Percentiles rank a stretch among this genome's conserved stretches.
Evolutionary conservation across 2,888 invertebrate genomes (phyloP).

Genomic region (Empis livida): DNA sequence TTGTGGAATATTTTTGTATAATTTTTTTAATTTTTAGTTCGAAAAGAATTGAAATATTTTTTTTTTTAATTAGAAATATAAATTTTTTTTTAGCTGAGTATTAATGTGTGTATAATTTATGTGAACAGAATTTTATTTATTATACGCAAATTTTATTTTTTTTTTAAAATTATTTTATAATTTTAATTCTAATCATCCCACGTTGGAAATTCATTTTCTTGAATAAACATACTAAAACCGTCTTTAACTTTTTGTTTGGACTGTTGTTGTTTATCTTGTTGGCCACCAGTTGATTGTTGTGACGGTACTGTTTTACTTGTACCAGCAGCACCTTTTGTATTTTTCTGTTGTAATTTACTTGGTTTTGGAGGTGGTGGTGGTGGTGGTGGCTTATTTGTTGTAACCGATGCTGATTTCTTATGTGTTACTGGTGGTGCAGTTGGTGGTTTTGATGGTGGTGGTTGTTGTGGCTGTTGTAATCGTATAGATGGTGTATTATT

Average conservation of each 20-base stretch:
- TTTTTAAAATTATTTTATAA: no score
- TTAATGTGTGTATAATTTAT: no score
- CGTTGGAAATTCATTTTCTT: constrained; percentile 46
- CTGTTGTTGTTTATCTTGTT: constrained; percentile 20
- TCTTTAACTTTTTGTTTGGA: constrained; percentile 12
- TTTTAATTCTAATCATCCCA: constrained; percentile 47
- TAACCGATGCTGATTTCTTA: constrained; percentile 13
- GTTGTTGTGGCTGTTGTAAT: constrained; percentile 11
- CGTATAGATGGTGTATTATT: constrained; percentile 9
- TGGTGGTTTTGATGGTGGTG: constrained; percentile 14
- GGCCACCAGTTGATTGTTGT: constrained; percentile 8
- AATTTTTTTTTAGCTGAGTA: no score
- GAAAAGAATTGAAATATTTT: no score
- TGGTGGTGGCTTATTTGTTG: constrained; percentile 13
- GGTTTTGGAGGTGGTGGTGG: constrained; percentile 19
- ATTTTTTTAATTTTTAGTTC: no score
- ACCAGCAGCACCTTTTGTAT: background rate
- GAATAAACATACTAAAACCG: constrained; percentile 41
- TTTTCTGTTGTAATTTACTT: constrained; percentile 10
- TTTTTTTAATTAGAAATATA: no score
- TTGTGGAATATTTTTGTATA: no score
- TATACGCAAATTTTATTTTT: no score
- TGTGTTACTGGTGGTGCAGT: constrained; percentile 18
- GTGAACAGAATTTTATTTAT: no score
- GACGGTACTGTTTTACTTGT: background rate